Conservation (phyloP, 2,797 vertebrate genomes). For the Rhodeus uyekii region DNA sequence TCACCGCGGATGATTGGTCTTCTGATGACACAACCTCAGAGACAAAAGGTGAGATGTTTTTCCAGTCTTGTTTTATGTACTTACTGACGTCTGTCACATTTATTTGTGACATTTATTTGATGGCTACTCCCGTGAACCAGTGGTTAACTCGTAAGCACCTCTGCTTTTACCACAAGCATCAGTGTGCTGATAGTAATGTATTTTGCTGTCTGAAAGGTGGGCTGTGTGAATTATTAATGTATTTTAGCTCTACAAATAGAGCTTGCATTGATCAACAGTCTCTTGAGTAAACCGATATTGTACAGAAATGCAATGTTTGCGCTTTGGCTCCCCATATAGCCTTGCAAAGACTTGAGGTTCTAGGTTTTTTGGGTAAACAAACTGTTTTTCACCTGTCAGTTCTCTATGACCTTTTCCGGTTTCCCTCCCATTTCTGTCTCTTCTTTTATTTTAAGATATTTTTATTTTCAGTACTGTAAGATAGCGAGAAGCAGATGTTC, state of each 20-base stretch:
- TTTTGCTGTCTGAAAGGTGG: constrained; percentile 54
- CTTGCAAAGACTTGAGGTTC: constrained; percentile 34
- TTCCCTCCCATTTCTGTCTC: not conserved
- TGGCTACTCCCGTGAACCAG: not conserved
- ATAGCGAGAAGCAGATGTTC: not conserved
- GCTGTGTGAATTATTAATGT: constrained; percentile 67
- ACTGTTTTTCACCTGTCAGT: constrained; percentile 13
- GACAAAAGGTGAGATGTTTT: constrained; percentile 42
- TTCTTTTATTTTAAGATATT: not conserved
- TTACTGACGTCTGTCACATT: not conserved
- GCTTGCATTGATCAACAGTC: constrained; percentile 61
- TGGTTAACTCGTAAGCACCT: constrained; percentile 17
- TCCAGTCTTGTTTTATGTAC: constrained; percentile 16
- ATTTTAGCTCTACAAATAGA: constrained; percentile 62
- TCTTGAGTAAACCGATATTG: constrained; percentile 58
- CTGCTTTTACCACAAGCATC: constrained; percentile 23
- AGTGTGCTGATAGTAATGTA: constrained; percentile 42
- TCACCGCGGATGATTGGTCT: constrained; percentile 5
- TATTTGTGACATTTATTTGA: constrained; percentile 13
- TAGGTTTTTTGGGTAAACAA: constrained; percentile 32
- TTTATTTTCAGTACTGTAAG: not conserved
- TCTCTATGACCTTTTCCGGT: not conserved
- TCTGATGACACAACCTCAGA: not conserved
- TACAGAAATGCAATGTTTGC: constrained; percentile 56
- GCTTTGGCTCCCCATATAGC: constrained; percentile 53